These are phyloP conservation scores for Atlantisia rogersi DNA, from an alignment of 2,113 vertebrate genomes.

Conservation along the genomic window DNA sequence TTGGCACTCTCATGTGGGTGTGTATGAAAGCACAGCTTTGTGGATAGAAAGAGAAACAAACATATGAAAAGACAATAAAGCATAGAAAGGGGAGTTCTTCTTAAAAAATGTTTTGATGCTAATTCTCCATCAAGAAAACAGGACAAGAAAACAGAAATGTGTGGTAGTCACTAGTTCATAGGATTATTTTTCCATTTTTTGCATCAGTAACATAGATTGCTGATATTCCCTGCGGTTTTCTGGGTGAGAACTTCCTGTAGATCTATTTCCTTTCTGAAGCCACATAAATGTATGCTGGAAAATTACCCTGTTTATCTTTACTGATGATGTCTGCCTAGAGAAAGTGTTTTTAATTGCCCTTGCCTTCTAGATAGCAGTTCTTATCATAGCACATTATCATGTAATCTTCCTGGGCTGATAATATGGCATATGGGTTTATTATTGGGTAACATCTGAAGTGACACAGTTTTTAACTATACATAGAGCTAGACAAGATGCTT, in stretches of 20 bases:
- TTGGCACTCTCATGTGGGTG: not conserved
- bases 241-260: not conserved
- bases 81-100: not conserved
- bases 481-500: slow-evolving; percentile 1
- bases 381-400: slow-evolving; percentile 45
- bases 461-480: not conserved
- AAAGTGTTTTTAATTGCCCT: slow-evolving; percentile 58
- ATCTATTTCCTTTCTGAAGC: not conserved
- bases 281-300: slow-evolving; percentile 1
- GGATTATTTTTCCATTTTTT: not conserved
- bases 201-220: not conserved
- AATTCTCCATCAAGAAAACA: not conserved
- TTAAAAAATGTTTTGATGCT: not conserved
- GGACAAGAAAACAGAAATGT: not conserved
- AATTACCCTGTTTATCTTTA: slow-evolving; percentile 42
- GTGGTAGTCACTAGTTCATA: not conserved
- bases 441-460: slow-evolving; percentile 19
- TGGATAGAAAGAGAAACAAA: not conserved
- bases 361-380: slow-evolving; percentile 34
- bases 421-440: slow-evolving; percentile 18
- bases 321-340: slow-evolving; percentile 24
- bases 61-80: not conserved
- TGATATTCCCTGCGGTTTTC: not conserved
- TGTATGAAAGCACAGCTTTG: not conserved
- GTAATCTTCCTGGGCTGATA: slow-evolving; percentile 11